phyloP scores from a whole-genome alignment of 2,888 invertebrate genomes.

The Thumatha senex region DNA sequence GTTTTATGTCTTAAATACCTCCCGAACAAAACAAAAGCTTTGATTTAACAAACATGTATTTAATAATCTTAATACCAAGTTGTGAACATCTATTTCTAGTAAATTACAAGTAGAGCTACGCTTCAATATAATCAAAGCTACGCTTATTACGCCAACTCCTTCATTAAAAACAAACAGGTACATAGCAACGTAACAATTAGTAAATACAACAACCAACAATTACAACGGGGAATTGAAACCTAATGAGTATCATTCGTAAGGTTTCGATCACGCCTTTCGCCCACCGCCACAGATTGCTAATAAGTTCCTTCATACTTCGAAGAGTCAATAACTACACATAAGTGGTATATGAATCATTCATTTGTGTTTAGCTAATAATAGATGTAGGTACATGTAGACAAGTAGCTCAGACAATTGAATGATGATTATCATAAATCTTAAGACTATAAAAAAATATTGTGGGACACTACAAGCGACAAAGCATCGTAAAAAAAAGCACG shows the following conservation, averaged over 20 bases:
- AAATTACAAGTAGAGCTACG: too few relatives aligned
- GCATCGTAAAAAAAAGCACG: too few relatives aligned
- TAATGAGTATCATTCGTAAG: constrained; percentile 12
- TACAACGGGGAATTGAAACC: constrained; percentile 22
- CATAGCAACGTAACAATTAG: constrained; percentile 12
- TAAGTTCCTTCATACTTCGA: constrained; percentile 4
- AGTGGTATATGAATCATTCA: constrained; percentile 37
- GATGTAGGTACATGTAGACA: constrained; percentile 3
- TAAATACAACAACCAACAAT: constrained; percentile 21
- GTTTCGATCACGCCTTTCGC: constrained; percentile 28
- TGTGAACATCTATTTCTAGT: neutral
- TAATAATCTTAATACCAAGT: neutral
- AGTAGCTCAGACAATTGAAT: neutral
- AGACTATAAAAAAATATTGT: too few relatives aligned
- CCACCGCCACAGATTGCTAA: constrained; percentile 20
- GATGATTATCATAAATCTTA: neutral
- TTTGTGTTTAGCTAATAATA: constrained; percentile 29
- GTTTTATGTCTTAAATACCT: too few relatives aligned
- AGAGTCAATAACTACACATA: constrained; percentile 15
- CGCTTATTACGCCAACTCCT: neutral
- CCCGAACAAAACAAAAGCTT: too few relatives aligned
- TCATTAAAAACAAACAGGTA: constrained; percentile 7
- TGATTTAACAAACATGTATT: too few relatives aligned
- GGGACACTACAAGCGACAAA: too few relatives aligned
- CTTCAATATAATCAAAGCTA: too few relatives aligned